phyloP scores from a whole-genome alignment of 2,113 vertebrate genomes.

The Rhombomys opimus region DNA sequence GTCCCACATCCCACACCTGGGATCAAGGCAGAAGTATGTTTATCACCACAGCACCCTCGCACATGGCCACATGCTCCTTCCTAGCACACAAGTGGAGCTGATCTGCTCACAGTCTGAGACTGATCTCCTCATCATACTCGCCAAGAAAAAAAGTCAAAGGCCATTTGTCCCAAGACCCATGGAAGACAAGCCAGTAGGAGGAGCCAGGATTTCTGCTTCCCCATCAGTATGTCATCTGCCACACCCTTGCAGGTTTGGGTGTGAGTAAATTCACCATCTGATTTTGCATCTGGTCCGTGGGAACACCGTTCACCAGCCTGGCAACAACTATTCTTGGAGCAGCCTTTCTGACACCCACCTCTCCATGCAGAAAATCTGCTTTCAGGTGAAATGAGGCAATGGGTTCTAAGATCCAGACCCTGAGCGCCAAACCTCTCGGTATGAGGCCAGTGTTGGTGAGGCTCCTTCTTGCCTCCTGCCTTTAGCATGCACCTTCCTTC shows the following conservation, averaged over 20 bases:
- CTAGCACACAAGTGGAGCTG: background rate
- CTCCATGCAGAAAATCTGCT: background rate
- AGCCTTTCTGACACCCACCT: background rate
- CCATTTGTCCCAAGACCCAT: too few species aligned
- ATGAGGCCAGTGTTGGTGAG: fast-evolving
- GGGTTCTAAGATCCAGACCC: background rate
- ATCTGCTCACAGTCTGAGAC: background rate
- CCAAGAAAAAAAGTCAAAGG: background rate
- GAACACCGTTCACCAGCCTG: background rate
- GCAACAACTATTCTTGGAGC: too few species aligned
- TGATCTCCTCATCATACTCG: background rate
- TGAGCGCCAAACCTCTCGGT: background rate
- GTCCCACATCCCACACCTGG: too few species aligned
- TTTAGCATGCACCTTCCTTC: too few species aligned
- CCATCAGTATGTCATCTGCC: background rate
- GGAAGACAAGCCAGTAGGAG: background rate
- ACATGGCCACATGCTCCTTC: background rate
- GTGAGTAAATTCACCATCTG: background rate
- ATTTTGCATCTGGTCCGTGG: background rate
- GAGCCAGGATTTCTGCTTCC: background rate
- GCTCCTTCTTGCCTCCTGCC: background rate
- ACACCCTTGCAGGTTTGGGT: background rate
- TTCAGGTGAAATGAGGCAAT: background rate
- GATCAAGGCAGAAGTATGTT: too few species aligned
- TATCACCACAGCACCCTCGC: too few species aligned